Evolutionary conservation across 2,797 vertebrate genomes (phyloP), one percentile per base, ranked within the genome.

Genomic region (Acanthurus leucopareius): DNA sequence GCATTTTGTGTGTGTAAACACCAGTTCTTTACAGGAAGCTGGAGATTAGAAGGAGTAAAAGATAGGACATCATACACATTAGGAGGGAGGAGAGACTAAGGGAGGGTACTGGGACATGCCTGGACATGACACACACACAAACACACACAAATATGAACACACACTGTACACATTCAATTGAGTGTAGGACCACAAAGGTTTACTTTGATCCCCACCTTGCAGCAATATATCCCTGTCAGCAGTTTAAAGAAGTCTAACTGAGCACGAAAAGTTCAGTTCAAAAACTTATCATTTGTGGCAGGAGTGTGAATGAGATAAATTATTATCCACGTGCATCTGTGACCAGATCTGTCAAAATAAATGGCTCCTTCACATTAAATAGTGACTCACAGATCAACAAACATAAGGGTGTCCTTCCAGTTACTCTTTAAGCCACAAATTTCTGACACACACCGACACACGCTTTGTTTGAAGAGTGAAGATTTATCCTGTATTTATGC

Each of bases 61-160:
- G 73, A 84, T 51, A 47, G 75, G 62, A 62, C 79, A 78, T 75
- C 47, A 54, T 59, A n/a, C 22, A 77, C 68, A 82, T 80, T 58
- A 72, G 54, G 73, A 67, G 69, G 69, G 80, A 79, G 83, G 70
- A 76, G 75, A 45, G 67, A 32, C n/a, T 9, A 76, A 78, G 71
- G 80, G 76, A 78, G 69, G 75, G 82, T 48, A 25, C 67, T 3
- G 44, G 64, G 85, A 86, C 90, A 83, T 90, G 93, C 32, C 90
- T 77, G 83, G 69, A 92, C 92, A 88, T 60, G 86, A 88, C 72
- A 85, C 79, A 65, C 61, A 67, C 35, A 61, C 22, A n/a, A n/a
- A 62, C 25, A 44, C 44, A 59, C 56, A 64, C 54, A 61, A 63
- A 65, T 9, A 59, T 61, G 53, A 25, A 66, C 73, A 40, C 20